Evolutionary conservation across 2,888 invertebrate species (phyloP).

Genomic region (Microdon myrmicae): DNA sequence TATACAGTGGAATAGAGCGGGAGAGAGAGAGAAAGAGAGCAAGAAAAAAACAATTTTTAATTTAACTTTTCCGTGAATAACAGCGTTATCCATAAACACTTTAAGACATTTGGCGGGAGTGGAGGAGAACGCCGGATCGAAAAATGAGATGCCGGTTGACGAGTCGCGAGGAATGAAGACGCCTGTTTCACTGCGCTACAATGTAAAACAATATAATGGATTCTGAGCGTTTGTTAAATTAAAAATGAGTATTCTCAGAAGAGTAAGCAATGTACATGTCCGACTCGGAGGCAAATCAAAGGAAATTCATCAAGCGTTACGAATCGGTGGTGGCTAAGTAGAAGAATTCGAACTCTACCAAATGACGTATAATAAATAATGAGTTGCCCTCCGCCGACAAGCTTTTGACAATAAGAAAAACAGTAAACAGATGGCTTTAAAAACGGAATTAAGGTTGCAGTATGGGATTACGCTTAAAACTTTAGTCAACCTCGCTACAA

Average conservation of each 20-base stretch:
- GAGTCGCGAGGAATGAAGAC: too few species aligned
- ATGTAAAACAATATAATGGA: conserved; percentile 17
- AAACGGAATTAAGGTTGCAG: too few species aligned
- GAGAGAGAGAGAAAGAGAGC: conserved; percentile 20
- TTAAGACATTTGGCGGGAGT: conserved; percentile 9
- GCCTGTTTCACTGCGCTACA: conserved; percentile 5
- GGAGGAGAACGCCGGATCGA: background rate
- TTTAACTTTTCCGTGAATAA: conserved; percentile 51
- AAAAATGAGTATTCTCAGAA: conserved; percentile 9
- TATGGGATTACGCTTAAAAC: too few species aligned
- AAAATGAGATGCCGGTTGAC: too few species aligned
- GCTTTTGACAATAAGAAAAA: too few species aligned
- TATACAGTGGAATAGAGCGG: too few species aligned
- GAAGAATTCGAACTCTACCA: too few species aligned
- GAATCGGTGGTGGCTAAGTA: too few species aligned
- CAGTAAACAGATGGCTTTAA: too few species aligned
- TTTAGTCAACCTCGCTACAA: too few species aligned
- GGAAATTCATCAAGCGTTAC: conserved; percentile 2
- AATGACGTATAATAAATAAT: too few species aligned
- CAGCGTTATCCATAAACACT: conserved; percentile 49
- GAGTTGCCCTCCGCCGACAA: too few species aligned
- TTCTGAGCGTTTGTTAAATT: conserved; percentile 16
- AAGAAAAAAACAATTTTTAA: conserved; percentile 46
- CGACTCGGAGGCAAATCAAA: background rate
- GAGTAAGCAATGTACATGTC: conserved; percentile 10